Percentiles rank a stretch among this genome's conserved stretches.
Evolutionary conservation across 2,797 vertebrate species (phyloP).

Genomic region (Sardinella longiceps): DNA sequence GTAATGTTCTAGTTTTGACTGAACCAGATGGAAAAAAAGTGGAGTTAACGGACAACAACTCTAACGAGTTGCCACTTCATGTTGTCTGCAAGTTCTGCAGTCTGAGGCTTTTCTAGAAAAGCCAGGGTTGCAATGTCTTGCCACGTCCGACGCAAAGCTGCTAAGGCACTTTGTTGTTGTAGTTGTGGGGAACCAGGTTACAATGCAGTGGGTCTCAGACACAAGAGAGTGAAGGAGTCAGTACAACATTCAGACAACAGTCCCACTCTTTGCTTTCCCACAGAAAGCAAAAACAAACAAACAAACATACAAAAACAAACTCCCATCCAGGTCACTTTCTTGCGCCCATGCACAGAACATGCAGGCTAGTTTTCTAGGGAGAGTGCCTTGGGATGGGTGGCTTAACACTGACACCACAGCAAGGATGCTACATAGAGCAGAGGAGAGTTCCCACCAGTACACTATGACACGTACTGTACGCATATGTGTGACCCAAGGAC

Average conservation of each 20-base stretch:
- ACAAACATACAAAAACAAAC: not conserved
- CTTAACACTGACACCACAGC: constrained; percentile 76
- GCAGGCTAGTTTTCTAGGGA: constrained; percentile 65
- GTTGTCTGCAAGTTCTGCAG: not conserved
- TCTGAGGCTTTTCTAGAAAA: not conserved
- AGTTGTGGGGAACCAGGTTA: not conserved
- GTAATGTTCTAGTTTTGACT: not conserved
- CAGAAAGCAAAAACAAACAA: not conserved
- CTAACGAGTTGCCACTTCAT: not conserved
- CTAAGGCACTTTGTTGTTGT: constrained; percentile 24
- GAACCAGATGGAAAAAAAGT: not conserved
- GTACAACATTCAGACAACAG: not conserved
- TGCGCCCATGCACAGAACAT: constrained; percentile 87
- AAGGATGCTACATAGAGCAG: constrained; percentile 64
- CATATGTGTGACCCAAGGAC: constrained; percentile 81
- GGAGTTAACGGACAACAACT: not conserved
- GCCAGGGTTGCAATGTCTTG: not conserved
- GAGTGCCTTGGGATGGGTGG: not conserved
- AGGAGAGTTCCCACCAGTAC: constrained; percentile 76
- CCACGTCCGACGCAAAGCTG: not conserved
- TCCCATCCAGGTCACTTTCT: constrained; percentile 43
- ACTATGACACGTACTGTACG: constrained; percentile 73
- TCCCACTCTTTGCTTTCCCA: not conserved
- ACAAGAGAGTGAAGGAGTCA: not conserved
- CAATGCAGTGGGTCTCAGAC: not conserved